These are phyloP conservation scores for Pilophorus perplexus DNA, from an alignment of 2,888 invertebrate species.

Conservation along the genomic window DNA sequence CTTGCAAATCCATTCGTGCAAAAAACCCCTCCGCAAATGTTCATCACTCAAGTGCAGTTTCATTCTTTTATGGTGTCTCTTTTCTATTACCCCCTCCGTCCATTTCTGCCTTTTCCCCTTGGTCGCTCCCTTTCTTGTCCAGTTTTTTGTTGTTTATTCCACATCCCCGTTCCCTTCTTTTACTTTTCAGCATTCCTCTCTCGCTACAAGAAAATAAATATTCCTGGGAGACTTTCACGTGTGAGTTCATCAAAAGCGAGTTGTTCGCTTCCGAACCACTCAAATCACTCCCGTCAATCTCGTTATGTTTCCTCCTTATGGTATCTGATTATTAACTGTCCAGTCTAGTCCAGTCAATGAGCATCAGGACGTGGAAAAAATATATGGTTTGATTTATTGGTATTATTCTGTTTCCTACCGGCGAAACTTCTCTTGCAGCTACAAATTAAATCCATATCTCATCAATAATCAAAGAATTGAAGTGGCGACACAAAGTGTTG, in stretches of 20 bases:
- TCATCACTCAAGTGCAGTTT: slow-evolving; percentile 41
- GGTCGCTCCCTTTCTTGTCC: background rate
- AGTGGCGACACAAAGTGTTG: slow-evolving; percentile 3
- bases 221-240: slow-evolving; percentile 30
- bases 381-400: too few relatives aligned
- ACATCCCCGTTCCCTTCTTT: background rate
- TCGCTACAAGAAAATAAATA: slow-evolving; percentile 28
- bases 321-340: too few relatives aligned
- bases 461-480: too few relatives aligned
- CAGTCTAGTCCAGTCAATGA: too few relatives aligned
- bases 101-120: background rate
- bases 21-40: slow-evolving; percentile 38
- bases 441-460: too few relatives aligned
- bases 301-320: too few relatives aligned
- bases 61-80: slow-evolving; percentile 37
- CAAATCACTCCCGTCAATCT: too few relatives aligned
- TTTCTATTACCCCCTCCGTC: background rate
- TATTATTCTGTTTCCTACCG: too few relatives aligned
- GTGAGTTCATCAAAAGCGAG: slow-evolving; percentile 28
- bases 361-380: too few relatives aligned
- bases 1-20: slow-evolving; percentile 40
- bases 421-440: too few relatives aligned
- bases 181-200: background rate
- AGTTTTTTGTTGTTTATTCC: background rate
- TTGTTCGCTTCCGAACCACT: background rate